Evolutionary conservation across 2,113 vertebrate species (phyloP).

Genomic region (Rhagologus leucostigma): DNA sequence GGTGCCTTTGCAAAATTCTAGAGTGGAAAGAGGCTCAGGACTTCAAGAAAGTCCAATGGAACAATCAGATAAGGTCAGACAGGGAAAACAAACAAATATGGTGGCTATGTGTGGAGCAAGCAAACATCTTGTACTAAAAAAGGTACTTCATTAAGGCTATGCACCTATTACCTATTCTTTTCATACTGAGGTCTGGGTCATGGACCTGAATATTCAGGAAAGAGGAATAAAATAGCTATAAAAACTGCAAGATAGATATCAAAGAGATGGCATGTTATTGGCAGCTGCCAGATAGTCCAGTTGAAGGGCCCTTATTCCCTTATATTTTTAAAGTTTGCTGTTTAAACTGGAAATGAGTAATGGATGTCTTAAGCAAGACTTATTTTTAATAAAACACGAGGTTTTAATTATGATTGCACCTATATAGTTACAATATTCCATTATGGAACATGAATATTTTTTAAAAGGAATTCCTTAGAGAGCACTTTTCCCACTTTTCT

Average conservation of each 20-base stretch:
- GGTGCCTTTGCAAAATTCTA: neutral
- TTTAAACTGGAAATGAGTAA: constrained; percentile 51
- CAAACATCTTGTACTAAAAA: neutral
- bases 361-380: constrained; percentile 26
- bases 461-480: neutral
- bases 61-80: neutral
- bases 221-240: neutral
- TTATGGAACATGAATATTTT: constrained; percentile 15
- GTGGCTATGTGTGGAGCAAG: neutral
- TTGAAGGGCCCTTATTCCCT: constrained; percentile 12
- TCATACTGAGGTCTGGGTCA: neutral
- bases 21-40: neutral
- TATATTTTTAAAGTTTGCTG: constrained; percentile 27
- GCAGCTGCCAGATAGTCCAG: constrained; percentile 2
- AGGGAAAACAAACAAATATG: neutral
- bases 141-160: neutral
- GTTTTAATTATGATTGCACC: constrained; percentile 39
- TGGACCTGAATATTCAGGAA: neutral
- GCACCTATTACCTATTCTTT: neutral
- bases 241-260: neutral
- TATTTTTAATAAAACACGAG: constrained; percentile 60
- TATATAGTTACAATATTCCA: constrained; percentile 23
- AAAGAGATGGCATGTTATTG: neutral
- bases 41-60: neutral
- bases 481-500: neutral